phyloP scores from a whole-genome alignment of 23 tunicate genomes.

The Oikopleura dioica region DNA sequence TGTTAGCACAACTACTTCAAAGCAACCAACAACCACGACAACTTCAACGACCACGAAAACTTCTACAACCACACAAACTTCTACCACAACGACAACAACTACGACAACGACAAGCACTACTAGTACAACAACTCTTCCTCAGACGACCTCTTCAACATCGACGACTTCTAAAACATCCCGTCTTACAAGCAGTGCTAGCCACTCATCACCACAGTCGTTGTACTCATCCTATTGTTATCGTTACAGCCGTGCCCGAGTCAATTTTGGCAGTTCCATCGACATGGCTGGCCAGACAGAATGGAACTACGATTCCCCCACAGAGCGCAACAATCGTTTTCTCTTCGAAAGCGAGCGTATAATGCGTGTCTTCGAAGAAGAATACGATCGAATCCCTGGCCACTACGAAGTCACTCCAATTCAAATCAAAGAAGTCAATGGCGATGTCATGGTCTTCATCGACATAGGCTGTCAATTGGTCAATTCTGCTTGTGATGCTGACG shows the following conservation, averaged over 20 bases:
- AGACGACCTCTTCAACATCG: not conserved
- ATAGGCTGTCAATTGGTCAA: not conserved
- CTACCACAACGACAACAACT: constrained; percentile 1
- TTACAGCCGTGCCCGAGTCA: not conserved
- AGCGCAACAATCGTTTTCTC: not conserved
- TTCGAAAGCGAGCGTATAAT: not conserved
- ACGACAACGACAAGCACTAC: not conserved
- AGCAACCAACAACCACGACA: too few relatives aligned
- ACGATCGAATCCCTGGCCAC: not conserved
- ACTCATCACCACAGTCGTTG: not conserved
- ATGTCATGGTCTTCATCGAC: not conserved
- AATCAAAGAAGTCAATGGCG: not conserved
- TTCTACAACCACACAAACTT: constrained; percentile 7
- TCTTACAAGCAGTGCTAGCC: not conserved
- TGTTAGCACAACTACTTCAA: too few relatives aligned
- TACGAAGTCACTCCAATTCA: not conserved
- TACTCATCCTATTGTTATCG: not conserved
- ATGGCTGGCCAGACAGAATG: not conserved
- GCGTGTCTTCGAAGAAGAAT: not conserved
- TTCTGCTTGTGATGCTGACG: not conserved
- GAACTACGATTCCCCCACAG: not conserved
- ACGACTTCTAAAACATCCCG: not conserved
- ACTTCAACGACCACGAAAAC: too few relatives aligned
- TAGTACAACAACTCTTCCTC: not conserved
- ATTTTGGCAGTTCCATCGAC: not conserved